These are phyloP conservation scores for Sanderia malayensis DNA, from an alignment of 30 jellyfish, hydroid and myxozoan species.

Conservation along the genomic window DNA sequence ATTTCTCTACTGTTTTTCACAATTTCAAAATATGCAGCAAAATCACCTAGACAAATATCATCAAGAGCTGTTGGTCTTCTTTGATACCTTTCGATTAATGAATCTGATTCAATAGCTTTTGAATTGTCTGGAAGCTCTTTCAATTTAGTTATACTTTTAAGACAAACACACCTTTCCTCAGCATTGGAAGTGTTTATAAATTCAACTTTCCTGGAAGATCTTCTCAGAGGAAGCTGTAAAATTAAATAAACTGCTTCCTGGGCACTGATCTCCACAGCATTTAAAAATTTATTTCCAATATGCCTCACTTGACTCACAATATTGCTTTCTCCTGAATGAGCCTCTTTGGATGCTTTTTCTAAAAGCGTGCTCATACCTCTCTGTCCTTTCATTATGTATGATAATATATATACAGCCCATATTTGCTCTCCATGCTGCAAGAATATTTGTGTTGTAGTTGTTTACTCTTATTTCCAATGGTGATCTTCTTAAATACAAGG, in stretches of 20 bases:
- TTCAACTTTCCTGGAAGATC: conserved; percentile 28
- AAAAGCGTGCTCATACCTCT: conserved; percentile 40
- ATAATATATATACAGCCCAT: conserved; percentile 36
- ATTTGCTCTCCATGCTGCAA: too few species aligned
- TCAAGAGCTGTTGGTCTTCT: conserved; percentile 39
- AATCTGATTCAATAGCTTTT: too few species aligned
- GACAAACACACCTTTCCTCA: conserved; percentile 4
- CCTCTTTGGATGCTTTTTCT: conserved; percentile 26
- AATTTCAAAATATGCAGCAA: conserved; percentile 30
- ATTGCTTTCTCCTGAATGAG: background rate
- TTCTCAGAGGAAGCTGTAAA: conserved; percentile 24
- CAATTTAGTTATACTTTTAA: conserved; percentile 2
- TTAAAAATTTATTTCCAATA: conserved; percentile 26
- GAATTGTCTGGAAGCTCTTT: conserved; percentile 33
- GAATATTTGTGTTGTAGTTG: too few species aligned
- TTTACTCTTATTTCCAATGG: conserved; percentile 24
- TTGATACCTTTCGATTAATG: conserved; percentile 2
- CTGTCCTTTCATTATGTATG: conserved; percentile 35
- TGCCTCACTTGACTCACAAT: conserved; percentile 14
- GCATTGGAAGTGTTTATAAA: conserved; percentile 41
- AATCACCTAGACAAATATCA: conserved; percentile 26
- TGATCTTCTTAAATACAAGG: conserved; percentile 13
- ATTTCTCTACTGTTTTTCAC: background rate
- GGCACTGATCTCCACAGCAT: conserved; percentile 49
- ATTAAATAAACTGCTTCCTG: conserved; percentile 37